Percentiles rank a stretch among this genome's conserved stretches.
Conservation (phyloP, 1,140 invertebrate species). For the Hesperophylax magnus region DNA sequence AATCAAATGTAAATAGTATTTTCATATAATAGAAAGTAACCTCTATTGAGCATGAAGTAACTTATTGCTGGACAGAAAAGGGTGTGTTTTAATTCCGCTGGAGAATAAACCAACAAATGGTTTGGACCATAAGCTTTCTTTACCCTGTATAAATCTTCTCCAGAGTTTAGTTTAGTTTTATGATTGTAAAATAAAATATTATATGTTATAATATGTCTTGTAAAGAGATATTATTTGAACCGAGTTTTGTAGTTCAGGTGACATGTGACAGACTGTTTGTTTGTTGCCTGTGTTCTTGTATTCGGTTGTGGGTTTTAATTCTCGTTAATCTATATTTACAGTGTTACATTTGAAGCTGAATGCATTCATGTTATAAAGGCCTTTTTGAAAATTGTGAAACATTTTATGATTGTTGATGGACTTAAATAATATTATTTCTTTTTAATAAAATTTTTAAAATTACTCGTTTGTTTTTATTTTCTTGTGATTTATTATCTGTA, state of each 20-base stretch:
- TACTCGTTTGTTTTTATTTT: conserved; percentile 21
- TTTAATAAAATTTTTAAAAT: conserved; percentile 51
- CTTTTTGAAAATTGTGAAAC: conserved; percentile 44
- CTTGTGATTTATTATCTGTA: not conserved
- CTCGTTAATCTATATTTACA: conserved; percentile 50
- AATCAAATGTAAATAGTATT: conserved; percentile 37
- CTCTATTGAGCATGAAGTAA: conserved; percentile 18
- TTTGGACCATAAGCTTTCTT: conserved; percentile 15
- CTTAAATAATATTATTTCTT: conserved; percentile 53
- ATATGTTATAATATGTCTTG: not conserved
- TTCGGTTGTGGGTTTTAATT: conserved; percentile 57
- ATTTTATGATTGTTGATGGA: conserved; percentile 50
- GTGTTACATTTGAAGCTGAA: conserved; percentile 45
- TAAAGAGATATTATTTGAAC: conserved; percentile 47
- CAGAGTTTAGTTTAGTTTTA: conserved; percentile 19
- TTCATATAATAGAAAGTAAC: conserved; percentile 28
- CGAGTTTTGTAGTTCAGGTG: conserved; percentile 41
- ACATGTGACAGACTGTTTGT: not conserved
- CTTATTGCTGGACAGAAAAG: conserved; percentile 28
- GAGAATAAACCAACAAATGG: not conserved
- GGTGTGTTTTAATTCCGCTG: not conserved
- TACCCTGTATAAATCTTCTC: conserved; percentile 18
- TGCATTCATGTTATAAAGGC: conserved; percentile 23
- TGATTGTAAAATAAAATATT: conserved; percentile 19
- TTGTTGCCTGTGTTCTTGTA: conserved; percentile 50